A percentile compares a stretch with the other conserved stretches of the same genome.
phyloP scores from a whole-genome alignment of 2,888 invertebrate genomes.

The Frankliniella intonsa region DNA sequence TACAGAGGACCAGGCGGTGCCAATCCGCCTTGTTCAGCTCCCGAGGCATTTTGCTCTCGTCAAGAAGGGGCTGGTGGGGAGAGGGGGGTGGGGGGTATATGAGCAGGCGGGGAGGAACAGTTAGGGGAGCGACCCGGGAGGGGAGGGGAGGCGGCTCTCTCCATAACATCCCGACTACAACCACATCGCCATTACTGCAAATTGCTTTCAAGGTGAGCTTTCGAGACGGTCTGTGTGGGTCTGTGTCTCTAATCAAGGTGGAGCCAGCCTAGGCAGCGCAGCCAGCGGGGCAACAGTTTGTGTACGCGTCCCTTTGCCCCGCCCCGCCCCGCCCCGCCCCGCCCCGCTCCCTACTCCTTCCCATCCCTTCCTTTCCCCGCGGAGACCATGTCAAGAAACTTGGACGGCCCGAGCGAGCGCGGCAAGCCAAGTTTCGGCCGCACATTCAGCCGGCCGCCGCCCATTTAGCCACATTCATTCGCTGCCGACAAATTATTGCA shows the following conservation, averaged over 20 bases:
- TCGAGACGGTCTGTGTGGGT: background rate
- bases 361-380: background rate
- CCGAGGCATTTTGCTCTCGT: too few relatives aligned
- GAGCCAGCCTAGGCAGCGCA: too few relatives aligned
- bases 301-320: background rate
- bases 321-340: too few relatives aligned
- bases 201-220: slow-evolving; percentile 19
- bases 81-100: background rate
- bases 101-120: too few relatives aligned
- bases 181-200: slow-evolving; percentile 15
- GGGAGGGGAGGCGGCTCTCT: background rate
- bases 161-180: slow-evolving; percentile 18
- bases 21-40: too few relatives aligned
- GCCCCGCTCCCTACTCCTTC: too few relatives aligned
- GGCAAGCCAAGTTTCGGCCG: background rate
- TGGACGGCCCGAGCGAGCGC: background rate
- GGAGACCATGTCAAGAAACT: background rate
- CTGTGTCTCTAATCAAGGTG: background rate
- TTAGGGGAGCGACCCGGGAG: background rate
- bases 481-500: too few relatives aligned
- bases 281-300: background rate
- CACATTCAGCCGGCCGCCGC: background rate
- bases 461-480: too few relatives aligned
- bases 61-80: background rate
- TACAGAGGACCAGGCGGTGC: too few relatives aligned